Percentiles rank a stretch among this genome's conserved stretches.
Evolutionary conservation across 2,888 invertebrate species (phyloP).

Genomic region (Chrysotoxum bicinctum): DNA sequence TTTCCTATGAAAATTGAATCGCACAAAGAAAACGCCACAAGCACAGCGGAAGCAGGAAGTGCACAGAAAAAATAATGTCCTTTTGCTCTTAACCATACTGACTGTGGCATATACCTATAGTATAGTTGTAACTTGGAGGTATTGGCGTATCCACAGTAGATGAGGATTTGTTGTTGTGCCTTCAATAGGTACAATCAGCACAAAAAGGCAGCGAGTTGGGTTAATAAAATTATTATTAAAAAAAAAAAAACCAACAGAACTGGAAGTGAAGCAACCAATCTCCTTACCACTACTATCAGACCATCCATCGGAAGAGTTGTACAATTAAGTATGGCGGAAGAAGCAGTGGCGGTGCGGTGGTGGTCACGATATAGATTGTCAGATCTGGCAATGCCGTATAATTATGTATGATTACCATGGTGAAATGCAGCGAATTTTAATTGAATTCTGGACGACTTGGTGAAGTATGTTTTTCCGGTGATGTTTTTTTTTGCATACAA

Average conservation of each 20-base stretch:
- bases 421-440: constrained; percentile 59
- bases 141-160: constrained; percentile 56
- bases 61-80: constrained; percentile 33
- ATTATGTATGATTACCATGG: constrained; percentile 56
- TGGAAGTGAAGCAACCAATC: constrained; percentile 4
- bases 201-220: constrained; percentile 6
- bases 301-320: constrained; percentile 39
- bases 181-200: constrained; percentile 19
- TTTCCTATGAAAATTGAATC: constrained; percentile 61
- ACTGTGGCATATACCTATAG: neutral
- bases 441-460: constrained; percentile 56
- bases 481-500: neutral
- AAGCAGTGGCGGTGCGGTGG: neutral
- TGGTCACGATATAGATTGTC: neutral
- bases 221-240: constrained; percentile 5
- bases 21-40: constrained; percentile 31
- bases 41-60: constrained; percentile 18
- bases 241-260: neutral
- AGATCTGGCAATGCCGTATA: constrained; percentile 40
- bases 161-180: constrained; percentile 24
- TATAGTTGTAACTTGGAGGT: neutral
- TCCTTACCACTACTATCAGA: neutral
- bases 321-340: constrained; percentile 7
- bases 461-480: neutral
- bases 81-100: constrained; percentile 21